Conservation (phyloP, 2,113 vertebrate genomes). For the Sapajus apella region DNA sequence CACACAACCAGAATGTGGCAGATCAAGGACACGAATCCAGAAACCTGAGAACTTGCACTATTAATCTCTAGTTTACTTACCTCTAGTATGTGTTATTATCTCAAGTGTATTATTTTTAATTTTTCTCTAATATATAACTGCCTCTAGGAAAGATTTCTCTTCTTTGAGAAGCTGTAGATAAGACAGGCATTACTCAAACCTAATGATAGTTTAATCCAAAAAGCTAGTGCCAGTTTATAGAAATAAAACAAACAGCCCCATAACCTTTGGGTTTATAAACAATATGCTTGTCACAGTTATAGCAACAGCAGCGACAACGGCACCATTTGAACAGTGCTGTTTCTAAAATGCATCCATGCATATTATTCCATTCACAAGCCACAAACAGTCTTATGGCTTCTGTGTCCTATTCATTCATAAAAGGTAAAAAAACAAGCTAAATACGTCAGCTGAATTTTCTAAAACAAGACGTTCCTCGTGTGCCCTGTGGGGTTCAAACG, state of each 20-base stretch:
- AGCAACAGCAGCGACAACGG: neutral
- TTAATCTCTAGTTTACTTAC: slow-evolving; percentile 20
- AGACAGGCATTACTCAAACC: neutral
- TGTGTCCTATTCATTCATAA: slow-evolving; percentile 10
- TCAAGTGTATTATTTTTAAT: neutral
- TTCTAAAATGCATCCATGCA: slow-evolving; percentile 46
- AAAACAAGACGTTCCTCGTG: neutral
- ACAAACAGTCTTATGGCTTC: neutral
- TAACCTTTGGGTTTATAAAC: slow-evolving; percentile 19
- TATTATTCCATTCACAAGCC: slow-evolving; percentile 53
- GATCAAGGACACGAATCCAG: slow-evolving; percentile 30
- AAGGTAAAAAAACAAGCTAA: neutral
- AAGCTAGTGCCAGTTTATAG: slow-evolving; percentile 26
- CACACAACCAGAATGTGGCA: neutral
- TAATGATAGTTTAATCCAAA: slow-evolving; percentile 52
- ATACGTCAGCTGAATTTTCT: neutral
- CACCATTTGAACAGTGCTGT: slow-evolving; percentile 24
- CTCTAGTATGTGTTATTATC: neutral
- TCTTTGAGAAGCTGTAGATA: neutral
- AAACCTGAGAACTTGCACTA: neutral
- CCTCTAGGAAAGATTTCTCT: slow-evolving; percentile 37
- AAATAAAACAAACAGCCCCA: neutral
- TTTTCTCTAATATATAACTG: neutral
- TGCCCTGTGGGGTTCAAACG: neutral
- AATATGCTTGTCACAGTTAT: slow-evolving; percentile 28